Conservation (phyloP, 2,797 vertebrate genomes). For the Aldrovandia affinis region DNA sequence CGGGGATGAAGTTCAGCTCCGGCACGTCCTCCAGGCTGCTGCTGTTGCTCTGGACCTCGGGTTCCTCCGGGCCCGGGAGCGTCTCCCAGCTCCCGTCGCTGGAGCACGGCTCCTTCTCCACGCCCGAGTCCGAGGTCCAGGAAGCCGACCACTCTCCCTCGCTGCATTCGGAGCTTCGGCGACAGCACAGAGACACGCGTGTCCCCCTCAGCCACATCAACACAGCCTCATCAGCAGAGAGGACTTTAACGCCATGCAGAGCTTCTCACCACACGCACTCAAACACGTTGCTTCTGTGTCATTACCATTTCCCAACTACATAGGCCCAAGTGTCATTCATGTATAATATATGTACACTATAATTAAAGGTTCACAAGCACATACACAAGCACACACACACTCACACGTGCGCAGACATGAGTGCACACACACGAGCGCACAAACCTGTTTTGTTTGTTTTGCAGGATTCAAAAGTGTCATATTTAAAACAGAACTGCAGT, state of each 20-base stretch:
- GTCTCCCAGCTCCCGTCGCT: conserved; percentile 79
- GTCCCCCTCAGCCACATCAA: too few relatives aligned
- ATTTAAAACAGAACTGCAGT: background rate
- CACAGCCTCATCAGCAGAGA: background rate
- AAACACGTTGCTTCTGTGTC: too few relatives aligned
- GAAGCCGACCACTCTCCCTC: conserved; percentile 76
- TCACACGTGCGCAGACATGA: conserved; percentile 4
- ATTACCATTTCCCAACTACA: too few relatives aligned
- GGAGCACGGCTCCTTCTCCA: conserved; percentile 70
- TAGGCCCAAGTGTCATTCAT: too few relatives aligned
- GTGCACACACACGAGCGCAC: background rate
- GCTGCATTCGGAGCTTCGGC: conserved; percentile 75
- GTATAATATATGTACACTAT: too few relatives aligned
- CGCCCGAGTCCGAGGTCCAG: conserved; percentile 64
- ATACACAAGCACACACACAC: background rate
- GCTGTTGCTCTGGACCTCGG: conserved; percentile 59
- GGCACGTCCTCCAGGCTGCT: conserved; percentile 60
- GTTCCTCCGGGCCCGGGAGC: conserved; percentile 64
- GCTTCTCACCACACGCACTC: background rate
- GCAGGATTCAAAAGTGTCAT: background rate
- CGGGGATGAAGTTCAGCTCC: conserved; percentile 35
- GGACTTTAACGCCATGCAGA: background rate
- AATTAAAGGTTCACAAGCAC: too few relatives aligned
- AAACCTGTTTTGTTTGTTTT: conserved; percentile 1
- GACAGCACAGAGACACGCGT: background rate